These are phyloP conservation scores for Typhlichthys subterraneus DNA, from an alignment of 2,797 vertebrate species.

Conservation along the genomic window DNA sequence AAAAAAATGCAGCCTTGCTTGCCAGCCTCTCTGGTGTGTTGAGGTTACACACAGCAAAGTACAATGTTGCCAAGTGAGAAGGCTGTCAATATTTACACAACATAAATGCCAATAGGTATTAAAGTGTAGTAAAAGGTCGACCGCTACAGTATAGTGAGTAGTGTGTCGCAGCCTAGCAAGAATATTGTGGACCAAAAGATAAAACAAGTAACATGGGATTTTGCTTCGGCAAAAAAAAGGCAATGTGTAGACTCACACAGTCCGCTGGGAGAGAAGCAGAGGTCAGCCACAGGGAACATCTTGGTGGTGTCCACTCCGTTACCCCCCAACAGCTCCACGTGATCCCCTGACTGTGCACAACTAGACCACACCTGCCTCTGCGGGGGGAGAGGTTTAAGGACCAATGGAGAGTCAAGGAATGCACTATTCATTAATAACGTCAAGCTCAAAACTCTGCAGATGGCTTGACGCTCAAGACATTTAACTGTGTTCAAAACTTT, in stretches of 20 bases:
- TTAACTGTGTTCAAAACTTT: no score
- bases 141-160: neutral
- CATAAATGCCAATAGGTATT: neutral
- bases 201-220: neutral
- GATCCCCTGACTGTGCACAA: slow-evolving; percentile 87
- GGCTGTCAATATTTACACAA: no score
- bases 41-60: no score
- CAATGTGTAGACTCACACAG: slow-evolving; percentile 80
- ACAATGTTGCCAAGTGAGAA: no score
- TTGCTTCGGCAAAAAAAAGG: neutral
- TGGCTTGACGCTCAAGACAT: no score
- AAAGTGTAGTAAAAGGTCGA: neutral
- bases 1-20: slow-evolving; percentile 10
- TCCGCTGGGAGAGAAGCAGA: slow-evolving; percentile 89
- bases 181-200: neutral
- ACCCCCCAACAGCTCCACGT: slow-evolving; percentile 91
- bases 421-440: no score
- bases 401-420: no score
- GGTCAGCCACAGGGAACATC: slow-evolving; percentile 91
- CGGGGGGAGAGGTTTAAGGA: neutral
- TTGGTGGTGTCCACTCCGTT: slow-evolving; percentile 90
- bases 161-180: neutral
- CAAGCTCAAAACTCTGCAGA: neutral
- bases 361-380: slow-evolving; percentile 81
- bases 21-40: slow-evolving; percentile 1